Base-by-base conservation (phyloP, 23 tunicate species). In the Halocynthia roretzi region DNA sequence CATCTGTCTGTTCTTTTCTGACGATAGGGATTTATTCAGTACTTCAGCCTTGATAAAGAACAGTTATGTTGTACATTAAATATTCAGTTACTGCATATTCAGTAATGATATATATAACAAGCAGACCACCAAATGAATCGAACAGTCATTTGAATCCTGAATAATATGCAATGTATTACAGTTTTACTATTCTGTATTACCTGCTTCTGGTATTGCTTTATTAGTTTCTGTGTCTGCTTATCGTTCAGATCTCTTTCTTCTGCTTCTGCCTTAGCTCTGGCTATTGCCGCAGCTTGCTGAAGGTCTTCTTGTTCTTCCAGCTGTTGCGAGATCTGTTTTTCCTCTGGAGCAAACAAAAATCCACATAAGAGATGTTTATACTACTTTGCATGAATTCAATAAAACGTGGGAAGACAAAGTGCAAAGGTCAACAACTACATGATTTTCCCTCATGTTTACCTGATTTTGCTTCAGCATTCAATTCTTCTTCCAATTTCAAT, bases 151-250 rank as follows among this genome's bases (percentile, higher is more conserved):
- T 31, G 44, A 31, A 31, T 31, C 4, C 44, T 31, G 1, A 31
- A 31, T 1, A 31, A 31, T 31, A 31, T 31, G 1, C 44, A 31
- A 31, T 31, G 44, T 31, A 31, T 31, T 31, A 31, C 44, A 31
- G 44, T 31, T 31, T 31, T 31, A 31, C 44, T 31, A 31, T 10
- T 15, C 2, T 12, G 17, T 31, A 23, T n/a, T 84, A 86, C 98
- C 84, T 92, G 98, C 79, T 86, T 80, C 79, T 92, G 81, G 52
- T 92, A 92, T 79, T 92, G 81, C 76, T 92, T 84, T 76, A 92
- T 78, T 61, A 92, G 50, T 79, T 92, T 86, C 71, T 86, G 62
- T 19, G 98, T 84, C 69, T 86, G 89, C 57, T 92, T 84, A 49
- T 92, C 93, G 50, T 76, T 92, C 63, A 92, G 70, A 54, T 92